Percentiles rank a stretch among this genome's conserved stretches.
phyloP scores from a whole-genome alignment of 2,797 vertebrate species.

The Enteromius viviparus region DNA sequence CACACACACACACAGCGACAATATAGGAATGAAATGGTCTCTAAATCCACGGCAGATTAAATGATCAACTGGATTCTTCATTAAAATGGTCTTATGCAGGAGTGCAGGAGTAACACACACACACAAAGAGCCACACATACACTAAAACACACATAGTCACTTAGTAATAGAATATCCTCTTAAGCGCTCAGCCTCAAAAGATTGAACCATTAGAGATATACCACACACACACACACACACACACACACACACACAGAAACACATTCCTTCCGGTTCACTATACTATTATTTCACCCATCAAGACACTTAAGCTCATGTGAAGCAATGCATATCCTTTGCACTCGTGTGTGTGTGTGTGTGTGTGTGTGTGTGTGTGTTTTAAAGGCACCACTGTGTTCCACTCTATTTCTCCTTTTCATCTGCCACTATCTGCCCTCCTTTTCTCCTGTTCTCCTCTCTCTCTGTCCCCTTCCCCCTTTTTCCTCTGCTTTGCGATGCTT shows the following conservation, averaged over 20 bases:
- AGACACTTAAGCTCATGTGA: constrained; percentile 10
- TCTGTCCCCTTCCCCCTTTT: constrained; percentile 24
- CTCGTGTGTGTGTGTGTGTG: not conserved
- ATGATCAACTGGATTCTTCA: constrained; percentile 49
- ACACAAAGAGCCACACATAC: constrained; percentile 14
- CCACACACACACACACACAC: constrained; percentile 4
- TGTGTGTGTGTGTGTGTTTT: not conserved
- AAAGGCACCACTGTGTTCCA: constrained; percentile 35
- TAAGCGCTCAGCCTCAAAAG: constrained; percentile 43
- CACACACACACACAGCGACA: constrained; percentile 44
- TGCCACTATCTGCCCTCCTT: not conserved
- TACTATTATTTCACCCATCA: not conserved
- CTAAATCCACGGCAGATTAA: constrained; percentile 62
- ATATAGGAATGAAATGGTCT: constrained; percentile 61
- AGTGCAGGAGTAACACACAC: not conserved
- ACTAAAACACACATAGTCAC: constrained; percentile 34
- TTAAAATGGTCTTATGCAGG: constrained; percentile 24
- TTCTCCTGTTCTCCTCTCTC: not conserved
- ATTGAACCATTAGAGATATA: constrained; percentile 53
- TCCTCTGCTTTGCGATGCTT: constrained; percentile 60
- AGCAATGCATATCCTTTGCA: constrained; percentile 8
- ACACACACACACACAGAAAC: not conserved
- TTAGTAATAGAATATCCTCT: constrained; percentile 56
- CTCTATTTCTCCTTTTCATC: constrained; percentile 34
- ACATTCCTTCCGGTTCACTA: not conserved